phyloP scores from a whole-genome alignment of 23 tunicate genomes.

The Styela clava region DNA sequence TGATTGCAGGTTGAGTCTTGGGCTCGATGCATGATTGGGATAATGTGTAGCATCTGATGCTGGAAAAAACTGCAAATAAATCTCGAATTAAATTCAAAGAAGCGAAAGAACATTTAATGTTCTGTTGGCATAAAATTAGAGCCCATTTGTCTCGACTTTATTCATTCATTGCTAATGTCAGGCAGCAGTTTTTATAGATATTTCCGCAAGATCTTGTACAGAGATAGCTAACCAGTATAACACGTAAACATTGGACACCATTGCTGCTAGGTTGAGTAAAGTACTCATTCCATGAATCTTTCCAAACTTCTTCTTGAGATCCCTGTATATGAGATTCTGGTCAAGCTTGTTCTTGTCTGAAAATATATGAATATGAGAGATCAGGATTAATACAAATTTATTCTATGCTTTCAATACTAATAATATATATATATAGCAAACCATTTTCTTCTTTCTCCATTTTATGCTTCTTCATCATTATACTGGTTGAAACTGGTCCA shows the following conservation, averaged over 20 bases:
- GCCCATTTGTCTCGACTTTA: too few species aligned
- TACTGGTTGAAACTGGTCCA: constrained; percentile 33
- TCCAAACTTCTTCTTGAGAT: constrained; percentile 52
- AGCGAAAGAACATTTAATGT: too few species aligned
- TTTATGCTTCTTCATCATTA: constrained; percentile 22
- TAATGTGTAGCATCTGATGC: too few species aligned
- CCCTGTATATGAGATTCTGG: constrained; percentile 33
- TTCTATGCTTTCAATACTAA: constrained; percentile 40
- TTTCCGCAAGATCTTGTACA: background rate
- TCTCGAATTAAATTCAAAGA: too few species aligned
- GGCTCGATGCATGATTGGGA: too few species aligned
- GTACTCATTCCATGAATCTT: constrained; percentile 48
- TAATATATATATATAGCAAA: constrained; percentile 17
- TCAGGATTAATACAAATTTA: too few species aligned
- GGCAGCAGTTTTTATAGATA: too few species aligned
- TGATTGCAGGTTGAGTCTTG: too few species aligned
- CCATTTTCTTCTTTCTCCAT: constrained; percentile 71
- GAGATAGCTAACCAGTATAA: constrained; percentile 32
- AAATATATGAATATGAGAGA: background rate
- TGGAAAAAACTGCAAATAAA: too few species aligned
- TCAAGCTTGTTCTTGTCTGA: constrained; percentile 12
- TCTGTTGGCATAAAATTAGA: too few species aligned
- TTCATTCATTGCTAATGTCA: too few species aligned
- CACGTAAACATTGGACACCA: constrained; percentile 48
- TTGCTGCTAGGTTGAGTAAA: constrained; percentile 40